Base-by-base conservation (phyloP, 2,888 invertebrate species). In the Girardia tigrina region DNA sequence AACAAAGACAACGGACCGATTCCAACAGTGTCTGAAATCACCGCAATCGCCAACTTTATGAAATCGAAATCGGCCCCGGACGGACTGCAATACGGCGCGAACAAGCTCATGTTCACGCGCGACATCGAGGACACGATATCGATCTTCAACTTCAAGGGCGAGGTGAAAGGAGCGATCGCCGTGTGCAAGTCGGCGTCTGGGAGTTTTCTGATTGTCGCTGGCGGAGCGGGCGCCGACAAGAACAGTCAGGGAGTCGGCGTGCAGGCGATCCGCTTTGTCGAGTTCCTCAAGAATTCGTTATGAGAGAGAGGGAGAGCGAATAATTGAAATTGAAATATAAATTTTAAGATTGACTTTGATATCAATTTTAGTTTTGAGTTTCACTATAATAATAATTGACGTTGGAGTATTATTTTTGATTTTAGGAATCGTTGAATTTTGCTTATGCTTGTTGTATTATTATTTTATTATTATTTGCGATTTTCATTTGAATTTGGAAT, bases 331-430 rank as follows among this genome's bases (percentile, higher is more conserved):
- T n/a, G n/a, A n/a, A n/a, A n/a, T n/a, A n/a, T n/a, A n/a, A n/a
- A n/a, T n/a, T n/a, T n/a, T n/a, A n/a, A n/a, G n/a, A n/a, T n/a
- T 56, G n/a, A n/a, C 4, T 36, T 36, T 36, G n/a, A 56, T 56
- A 56, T 56, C 56, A 56, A n/a, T 56, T 56, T 36, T 56, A 56
- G 56, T 56, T n/a, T n/a, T 56, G 56, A 56, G 56, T 56, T 56
- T 56, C n/a, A n/a, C n/a, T n/a, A n/a, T n/a, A n/a, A n/a, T n/a
- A 56, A 6, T 56, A 56, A 56, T 56, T 56, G 56, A 56, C n/a
- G 4, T 56, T 56, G n/a, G 56, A 56, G 56, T 56, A 56, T 56
- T 56, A 56, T 56, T 56, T n/a, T 56, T 56, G 56, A 56, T 56
- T 56, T 56, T 56, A 56, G 56, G 56, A 56, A 56, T 56, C 23